A percentile compares a stretch with the other conserved stretches of the same genome.
Evolutionary conservation across 2,797 vertebrate species (phyloP).

Genomic region (Halcyon leucocephala): DNA sequence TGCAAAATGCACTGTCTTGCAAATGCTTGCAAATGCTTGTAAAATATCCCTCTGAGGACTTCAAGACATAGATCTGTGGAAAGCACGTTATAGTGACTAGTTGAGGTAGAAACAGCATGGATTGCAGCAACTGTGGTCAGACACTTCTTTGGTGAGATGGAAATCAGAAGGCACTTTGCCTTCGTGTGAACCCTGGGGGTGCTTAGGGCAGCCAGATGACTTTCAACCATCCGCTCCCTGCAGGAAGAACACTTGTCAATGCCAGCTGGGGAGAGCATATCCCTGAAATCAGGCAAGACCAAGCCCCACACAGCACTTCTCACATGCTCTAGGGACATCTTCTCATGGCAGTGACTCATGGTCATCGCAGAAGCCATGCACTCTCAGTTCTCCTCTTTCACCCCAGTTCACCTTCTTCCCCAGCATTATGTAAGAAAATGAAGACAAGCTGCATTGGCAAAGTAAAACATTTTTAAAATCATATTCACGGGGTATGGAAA

Average conservation of each 20-base stretch:
- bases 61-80: background rate
- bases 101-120: background rate
- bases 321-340: background rate
- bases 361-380: rapidly evolving
- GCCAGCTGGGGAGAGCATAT: background rate
- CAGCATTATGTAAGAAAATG: background rate
- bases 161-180: background rate
- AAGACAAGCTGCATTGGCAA: background rate
- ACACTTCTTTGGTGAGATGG: background rate
- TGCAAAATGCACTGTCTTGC: background rate
- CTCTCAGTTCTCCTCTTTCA: background rate
- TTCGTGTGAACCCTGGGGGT: background rate
- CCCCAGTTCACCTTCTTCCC: background rate
- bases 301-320: background rate
- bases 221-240: background rate
- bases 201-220: background rate
- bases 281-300: background rate
- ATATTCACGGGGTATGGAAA: background rate
- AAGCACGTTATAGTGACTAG: background rate
- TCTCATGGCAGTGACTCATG: background rate
- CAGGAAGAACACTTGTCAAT: background rate
- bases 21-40: background rate
- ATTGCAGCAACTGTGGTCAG: background rate
- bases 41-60: background rate
- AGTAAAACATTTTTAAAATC: background rate